Conservation (phyloP, 2,113 vertebrate genomes). For the Morone chrysops region DNA sequence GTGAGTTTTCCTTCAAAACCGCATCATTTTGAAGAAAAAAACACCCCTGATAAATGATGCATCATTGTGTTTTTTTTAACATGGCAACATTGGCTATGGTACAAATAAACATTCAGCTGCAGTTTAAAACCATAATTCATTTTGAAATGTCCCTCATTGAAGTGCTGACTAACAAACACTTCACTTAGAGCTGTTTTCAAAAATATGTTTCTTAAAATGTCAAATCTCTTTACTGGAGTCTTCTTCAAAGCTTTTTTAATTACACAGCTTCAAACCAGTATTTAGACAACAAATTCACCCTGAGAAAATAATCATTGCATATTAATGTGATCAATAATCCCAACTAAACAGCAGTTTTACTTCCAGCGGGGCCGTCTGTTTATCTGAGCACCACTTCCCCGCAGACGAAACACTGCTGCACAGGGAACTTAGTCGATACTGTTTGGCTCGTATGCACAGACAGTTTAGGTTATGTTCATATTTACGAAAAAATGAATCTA, state of each 20-base stretch:
- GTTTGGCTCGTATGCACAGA: slow-evolving; percentile 20
- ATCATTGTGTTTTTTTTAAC: neutral
- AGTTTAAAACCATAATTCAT: slow-evolving; percentile 69
- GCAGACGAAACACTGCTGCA: slow-evolving; percentile 1
- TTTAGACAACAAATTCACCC: slow-evolving; percentile 76
- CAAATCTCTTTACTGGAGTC: slow-evolving; percentile 59
- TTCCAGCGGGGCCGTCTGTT: slow-evolving; percentile 59
- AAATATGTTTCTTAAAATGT: slow-evolving; percentile 70
- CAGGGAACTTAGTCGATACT: neutral
- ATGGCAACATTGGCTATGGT: slow-evolving; percentile 20
- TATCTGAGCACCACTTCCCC: slow-evolving; percentile 23
- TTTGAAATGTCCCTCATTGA: slow-evolving; percentile 73
- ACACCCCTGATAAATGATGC: slow-evolving; percentile 20
- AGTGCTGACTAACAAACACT: slow-evolving; percentile 75
- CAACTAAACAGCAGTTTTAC: slow-evolving; percentile 63
- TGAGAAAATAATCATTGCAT: slow-evolving; percentile 70
- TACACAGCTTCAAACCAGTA: slow-evolving; percentile 72
- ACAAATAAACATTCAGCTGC: slow-evolving; percentile 61
- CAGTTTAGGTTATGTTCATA: slow-evolving; percentile 41
- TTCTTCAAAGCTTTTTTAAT: slow-evolving; percentile 75
- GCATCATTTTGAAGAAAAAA: slow-evolving; percentile 18
- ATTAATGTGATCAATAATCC: slow-evolving; percentile 78
- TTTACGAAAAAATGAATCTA: slow-evolving; percentile 43
- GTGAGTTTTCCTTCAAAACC: neutral
- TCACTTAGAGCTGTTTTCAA: slow-evolving; percentile 69